Percentiles rank a stretch among this genome's conserved stretches.
Evolutionary conservation across 2,113 vertebrate species (phyloP).

Genomic region (Cyanocitta stelleri): DNA sequence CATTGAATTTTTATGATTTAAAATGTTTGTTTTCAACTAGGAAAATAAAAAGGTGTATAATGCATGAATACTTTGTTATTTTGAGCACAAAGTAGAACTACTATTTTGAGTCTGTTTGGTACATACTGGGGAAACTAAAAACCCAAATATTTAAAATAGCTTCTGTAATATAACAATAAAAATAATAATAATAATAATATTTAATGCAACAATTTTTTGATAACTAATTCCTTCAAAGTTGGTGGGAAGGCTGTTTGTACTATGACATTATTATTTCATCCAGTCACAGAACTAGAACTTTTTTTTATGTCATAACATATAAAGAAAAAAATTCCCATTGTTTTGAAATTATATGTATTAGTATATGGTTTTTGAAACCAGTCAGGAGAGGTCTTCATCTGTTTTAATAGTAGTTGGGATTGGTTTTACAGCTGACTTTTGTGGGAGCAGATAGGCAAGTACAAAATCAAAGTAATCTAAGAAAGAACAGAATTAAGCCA

Average conservation of each 20-base stretch:
- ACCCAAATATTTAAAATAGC: neutral
- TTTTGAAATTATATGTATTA: neutral
- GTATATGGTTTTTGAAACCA: neutral
- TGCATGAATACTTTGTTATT: neutral
- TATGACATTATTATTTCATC: neutral
- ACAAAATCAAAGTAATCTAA: neutral
- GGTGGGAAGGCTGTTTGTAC: fast-evolving
- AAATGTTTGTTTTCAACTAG: neutral
- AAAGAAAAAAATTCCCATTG: neutral
- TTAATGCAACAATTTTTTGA: neutral
- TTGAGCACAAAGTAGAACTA: neutral
- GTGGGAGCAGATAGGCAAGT: neutral
- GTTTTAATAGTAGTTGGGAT: neutral
- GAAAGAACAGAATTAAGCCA: neutral
- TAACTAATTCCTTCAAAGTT: neutral
- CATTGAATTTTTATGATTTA: neutral
- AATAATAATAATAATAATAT: neutral
- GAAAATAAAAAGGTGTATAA: neutral
- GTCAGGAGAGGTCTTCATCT: neutral
- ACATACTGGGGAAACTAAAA: neutral
- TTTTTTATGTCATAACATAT: neutral
- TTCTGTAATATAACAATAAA: neutral
- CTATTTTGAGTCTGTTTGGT: neutral
- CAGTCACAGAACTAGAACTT: neutral
- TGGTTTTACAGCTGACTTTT: neutral